Conservation (phyloP, 2,113 vertebrate genomes). For the Ammodytes marinus region DNA sequence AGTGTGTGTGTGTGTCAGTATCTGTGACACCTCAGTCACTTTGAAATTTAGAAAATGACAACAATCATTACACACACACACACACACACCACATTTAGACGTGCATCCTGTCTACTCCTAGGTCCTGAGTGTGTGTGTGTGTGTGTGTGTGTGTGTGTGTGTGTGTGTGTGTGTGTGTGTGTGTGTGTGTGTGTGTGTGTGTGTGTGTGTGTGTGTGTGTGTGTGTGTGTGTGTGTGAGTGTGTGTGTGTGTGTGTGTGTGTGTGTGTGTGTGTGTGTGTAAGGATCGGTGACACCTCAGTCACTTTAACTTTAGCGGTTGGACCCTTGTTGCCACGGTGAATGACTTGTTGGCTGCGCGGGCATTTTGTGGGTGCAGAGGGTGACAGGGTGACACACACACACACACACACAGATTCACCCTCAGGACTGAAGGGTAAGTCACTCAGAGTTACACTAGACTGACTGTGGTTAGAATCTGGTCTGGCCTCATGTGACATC, state of each 20-base stretch:
- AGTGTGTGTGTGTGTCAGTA: constrained; percentile 39
- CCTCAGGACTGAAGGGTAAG: constrained; percentile 37
- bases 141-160: too few species aligned
- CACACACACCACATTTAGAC: too few species aligned
- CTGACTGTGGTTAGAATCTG: neutral
- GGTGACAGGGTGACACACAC: constrained; percentile 38
- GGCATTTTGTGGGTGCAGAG: constrained; percentile 42
- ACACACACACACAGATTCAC: neutral
- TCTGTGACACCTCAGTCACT: too few species aligned
- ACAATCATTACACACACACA: too few species aligned
- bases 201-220: too few species aligned
- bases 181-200: too few species aligned
- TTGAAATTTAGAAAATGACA: too few species aligned
- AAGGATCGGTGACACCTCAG: constrained; percentile 68
- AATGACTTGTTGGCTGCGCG: constrained; percentile 17
- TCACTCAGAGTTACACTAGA: constrained; percentile 8
- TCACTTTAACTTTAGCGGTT: constrained; percentile 56
- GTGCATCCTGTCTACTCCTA: too few species aligned
- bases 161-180: too few species aligned
- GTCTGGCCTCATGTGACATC: neutral
- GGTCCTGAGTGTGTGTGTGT: too few species aligned
- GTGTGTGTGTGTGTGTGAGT: too few species aligned
- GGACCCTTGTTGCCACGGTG: neutral
- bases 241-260: constrained; percentile 2
- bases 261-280: constrained; percentile 40